Conservation (phyloP, 2,797 vertebrate genomes). For the Esox lucius region DNA sequence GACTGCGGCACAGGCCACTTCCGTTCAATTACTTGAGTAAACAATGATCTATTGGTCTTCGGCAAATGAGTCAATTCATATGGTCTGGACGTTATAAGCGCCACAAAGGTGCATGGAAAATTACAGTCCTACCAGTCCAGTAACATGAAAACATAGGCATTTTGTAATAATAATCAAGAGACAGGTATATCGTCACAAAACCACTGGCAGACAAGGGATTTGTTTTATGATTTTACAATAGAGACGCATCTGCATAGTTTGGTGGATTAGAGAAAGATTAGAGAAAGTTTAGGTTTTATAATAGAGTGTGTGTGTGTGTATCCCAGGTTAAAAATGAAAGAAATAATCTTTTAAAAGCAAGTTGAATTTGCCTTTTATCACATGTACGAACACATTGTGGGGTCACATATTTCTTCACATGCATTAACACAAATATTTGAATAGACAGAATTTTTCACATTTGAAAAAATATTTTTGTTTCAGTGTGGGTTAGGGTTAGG, state of each 20-base stretch:
- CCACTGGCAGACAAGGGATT: neutral
- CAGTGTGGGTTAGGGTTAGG: no score
- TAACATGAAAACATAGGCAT: slow-evolving; percentile 58
- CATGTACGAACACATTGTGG: no score
- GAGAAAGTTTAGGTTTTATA: slow-evolving; percentile 5
- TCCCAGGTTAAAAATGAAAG: no score
- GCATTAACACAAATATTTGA: no score
- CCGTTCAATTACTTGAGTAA: slow-evolving; percentile 67
- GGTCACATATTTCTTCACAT: no score
- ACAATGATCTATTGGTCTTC: slow-evolving; percentile 68
- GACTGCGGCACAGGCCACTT: slow-evolving; percentile 3
- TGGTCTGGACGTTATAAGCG: slow-evolving; percentile 57
- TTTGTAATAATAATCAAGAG: slow-evolving; percentile 51
- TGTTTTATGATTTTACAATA: neutral
- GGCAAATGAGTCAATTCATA: slow-evolving; percentile 69
- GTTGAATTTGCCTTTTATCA: no score
- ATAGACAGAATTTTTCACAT: no score
- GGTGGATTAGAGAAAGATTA: neutral
- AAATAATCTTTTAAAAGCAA: no score
- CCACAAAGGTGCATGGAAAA: slow-evolving; percentile 55
- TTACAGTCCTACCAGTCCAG: slow-evolving; percentile 54
- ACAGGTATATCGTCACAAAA: neutral
- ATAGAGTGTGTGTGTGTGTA: slow-evolving; percentile 31
- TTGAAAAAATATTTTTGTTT: no score
- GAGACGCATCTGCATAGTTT: neutral